These are phyloP conservation scores for Manis javanica DNA, from an alignment of 2,797 vertebrate species.

Conservation along the genomic window DNA sequence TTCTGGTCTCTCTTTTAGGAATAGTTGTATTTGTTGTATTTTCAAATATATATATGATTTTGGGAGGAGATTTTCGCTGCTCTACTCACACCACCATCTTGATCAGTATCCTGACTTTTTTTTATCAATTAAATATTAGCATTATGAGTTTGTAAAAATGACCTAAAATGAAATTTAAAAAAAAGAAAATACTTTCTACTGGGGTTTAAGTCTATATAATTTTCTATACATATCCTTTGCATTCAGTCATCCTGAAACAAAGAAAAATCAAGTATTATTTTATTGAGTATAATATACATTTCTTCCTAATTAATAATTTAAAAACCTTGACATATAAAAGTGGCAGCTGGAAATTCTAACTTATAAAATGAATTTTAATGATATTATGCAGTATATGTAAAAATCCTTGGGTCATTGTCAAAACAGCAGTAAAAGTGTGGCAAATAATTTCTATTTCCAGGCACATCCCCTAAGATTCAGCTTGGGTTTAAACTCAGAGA, in stretches of 20 bases:
- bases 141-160: background rate
- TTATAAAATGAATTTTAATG: slow-evolving; percentile 37
- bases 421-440: background rate
- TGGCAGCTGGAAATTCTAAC: slow-evolving; percentile 16
- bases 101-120: background rate
- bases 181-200: background rate
- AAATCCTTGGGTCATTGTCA: slow-evolving; percentile 7
- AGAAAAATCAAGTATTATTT: slow-evolving; percentile 31
- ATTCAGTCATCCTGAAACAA: background rate
- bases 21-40: too few relatives aligned
- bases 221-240: background rate
- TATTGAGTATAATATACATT: background rate
- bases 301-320: slow-evolving; percentile 31
- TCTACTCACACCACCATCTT: background rate
- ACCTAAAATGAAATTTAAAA: background rate
- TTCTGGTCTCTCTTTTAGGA: too few relatives aligned
- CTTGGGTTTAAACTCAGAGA: slow-evolving; percentile 38
- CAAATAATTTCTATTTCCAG: slow-evolving; percentile 71
- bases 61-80: too few relatives aligned
- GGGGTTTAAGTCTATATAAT: background rate
- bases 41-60: too few relatives aligned
- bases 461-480: slow-evolving; percentile 81
- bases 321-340: slow-evolving; percentile 38
- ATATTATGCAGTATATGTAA: slow-evolving; percentile 23
- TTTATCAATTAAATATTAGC: background rate